Conservation (phyloP, 2,888 invertebrate species). For the Congeria kusceri region DNA sequence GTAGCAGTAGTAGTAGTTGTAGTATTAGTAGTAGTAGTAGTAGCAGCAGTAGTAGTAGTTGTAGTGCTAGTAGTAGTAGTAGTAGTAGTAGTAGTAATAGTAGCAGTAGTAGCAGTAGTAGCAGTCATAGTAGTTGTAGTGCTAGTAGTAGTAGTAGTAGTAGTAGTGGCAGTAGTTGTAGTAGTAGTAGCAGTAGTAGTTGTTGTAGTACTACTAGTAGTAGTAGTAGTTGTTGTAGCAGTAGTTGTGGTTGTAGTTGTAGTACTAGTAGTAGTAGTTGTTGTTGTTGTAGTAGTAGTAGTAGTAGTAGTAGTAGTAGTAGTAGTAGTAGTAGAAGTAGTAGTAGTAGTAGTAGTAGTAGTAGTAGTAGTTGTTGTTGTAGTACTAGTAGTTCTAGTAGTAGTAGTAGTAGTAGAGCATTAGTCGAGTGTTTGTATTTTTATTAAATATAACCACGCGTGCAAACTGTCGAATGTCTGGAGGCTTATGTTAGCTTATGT, state of each 20-base stretch:
- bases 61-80: conserved; percentile 17
- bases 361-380: conserved; percentile 9
- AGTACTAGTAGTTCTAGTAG: conserved; percentile 22
- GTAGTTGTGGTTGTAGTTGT: neutral
- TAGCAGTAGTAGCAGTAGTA: conserved; percentile 35
- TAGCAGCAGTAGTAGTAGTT: conserved; percentile 31
- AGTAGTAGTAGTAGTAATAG: conserved; percentile 20
- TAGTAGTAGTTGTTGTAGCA: conserved; percentile 8
- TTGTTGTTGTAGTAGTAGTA: conserved; percentile 16
- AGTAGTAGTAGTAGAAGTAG: conserved; percentile 52
- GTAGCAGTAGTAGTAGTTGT: conserved; percentile 33
- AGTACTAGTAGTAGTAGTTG: neutral
- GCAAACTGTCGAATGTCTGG: no score
- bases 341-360: conserved; percentile 50
- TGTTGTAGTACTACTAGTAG: conserved; percentile 24
- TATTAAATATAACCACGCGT: no score
- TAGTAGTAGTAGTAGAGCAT: no score
- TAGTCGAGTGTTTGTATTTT: no score
- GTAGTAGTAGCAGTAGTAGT: conserved; percentile 28
- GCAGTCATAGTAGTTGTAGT: conserved; percentile 48
- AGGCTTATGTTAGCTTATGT: no score
- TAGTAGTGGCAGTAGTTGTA: conserved; percentile 48
- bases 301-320: conserved; percentile 32
- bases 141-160: conserved; percentile 47
- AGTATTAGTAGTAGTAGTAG: conserved; percentile 35